Evolutionary conservation across 2,113 vertebrate genomes (phyloP).

Genomic region (Odontesthes bonariensis): DNA sequence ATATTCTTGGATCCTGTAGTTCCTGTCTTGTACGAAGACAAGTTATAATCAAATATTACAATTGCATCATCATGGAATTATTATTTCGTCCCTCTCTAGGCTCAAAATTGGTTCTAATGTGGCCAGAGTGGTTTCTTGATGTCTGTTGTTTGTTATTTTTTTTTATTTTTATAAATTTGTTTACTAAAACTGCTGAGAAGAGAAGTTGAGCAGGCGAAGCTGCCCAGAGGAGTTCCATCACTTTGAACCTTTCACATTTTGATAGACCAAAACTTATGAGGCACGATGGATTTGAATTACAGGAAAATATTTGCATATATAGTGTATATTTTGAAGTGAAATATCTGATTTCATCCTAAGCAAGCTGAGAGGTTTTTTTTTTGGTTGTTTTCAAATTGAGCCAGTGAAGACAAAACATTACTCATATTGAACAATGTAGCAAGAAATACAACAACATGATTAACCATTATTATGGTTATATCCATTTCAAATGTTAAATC

Average conservation of each 20-base stretch:
- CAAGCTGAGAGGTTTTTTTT: not conserved
- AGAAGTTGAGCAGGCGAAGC: not conserved
- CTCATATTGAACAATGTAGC: not conserved
- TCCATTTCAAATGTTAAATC: too few relatives aligned
- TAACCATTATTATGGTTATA: too few relatives aligned
- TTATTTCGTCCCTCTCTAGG: constrained; percentile 6
- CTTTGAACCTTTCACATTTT: not conserved
- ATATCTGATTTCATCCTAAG: not conserved
- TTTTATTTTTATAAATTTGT: not conserved
- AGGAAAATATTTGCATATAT: not conserved
- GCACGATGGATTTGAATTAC: not conserved
- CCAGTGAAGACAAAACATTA: not conserved
- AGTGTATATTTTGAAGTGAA: not conserved
- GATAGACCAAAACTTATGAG: not conserved
- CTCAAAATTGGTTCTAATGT: constrained; percentile 28
- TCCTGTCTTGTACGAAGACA: constrained; percentile 10
- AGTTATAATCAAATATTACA: constrained; percentile 11
- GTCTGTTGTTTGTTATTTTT: not conserved
- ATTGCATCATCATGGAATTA: constrained; percentile 10
- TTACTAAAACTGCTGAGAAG: not conserved
- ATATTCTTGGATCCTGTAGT: constrained; percentile 18
- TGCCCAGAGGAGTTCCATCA: not conserved
- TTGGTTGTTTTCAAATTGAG: not conserved
- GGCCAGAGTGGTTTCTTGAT: constrained; percentile 14
- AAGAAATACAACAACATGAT: not conserved